Evolutionary conservation across 2,113 vertebrate genomes (phyloP).

Genomic region (Pomatostomus ruficeps): DNA sequence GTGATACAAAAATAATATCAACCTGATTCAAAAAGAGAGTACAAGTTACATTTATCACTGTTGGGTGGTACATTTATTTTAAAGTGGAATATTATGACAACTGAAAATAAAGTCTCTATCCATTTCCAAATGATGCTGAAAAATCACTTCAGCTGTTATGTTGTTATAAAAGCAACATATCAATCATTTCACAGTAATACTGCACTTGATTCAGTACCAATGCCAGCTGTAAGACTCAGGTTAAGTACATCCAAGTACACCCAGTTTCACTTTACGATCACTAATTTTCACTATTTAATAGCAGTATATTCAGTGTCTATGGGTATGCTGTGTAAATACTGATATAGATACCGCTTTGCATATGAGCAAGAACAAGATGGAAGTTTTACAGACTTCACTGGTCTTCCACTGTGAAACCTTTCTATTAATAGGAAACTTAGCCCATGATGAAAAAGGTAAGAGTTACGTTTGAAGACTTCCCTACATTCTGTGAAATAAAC

Average conservation of each 20-base stretch:
- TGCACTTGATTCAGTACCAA: not conserved
- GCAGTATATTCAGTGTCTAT: not conserved
- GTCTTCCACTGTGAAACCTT: not conserved
- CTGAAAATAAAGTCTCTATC: constrained; percentile 19
- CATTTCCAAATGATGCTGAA: constrained; percentile 26
- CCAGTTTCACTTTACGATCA: not conserved
- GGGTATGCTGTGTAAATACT: not conserved
- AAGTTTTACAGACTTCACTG: not conserved
- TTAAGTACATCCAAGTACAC: not conserved
- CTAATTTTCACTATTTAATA: not conserved
- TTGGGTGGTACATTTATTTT: constrained; percentile 6
- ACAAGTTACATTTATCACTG: not conserved
- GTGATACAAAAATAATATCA: not conserved
- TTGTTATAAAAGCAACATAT: constrained; percentile 6
- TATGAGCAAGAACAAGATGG: not conserved
- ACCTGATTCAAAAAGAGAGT: not conserved
- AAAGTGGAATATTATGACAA: constrained; percentile 25
- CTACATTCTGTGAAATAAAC: not conserved
- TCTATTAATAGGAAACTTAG: not conserved
- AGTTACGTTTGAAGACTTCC: not conserved
- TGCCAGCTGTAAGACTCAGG: not conserved
- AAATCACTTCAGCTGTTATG: constrained; percentile 22
- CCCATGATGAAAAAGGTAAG: rapidly evolving
- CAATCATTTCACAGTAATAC: constrained; percentile 17
- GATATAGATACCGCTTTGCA: not conserved